Base-by-base conservation (phyloP, 2,888 invertebrate species). In the Zelleria hepariella region DNA sequence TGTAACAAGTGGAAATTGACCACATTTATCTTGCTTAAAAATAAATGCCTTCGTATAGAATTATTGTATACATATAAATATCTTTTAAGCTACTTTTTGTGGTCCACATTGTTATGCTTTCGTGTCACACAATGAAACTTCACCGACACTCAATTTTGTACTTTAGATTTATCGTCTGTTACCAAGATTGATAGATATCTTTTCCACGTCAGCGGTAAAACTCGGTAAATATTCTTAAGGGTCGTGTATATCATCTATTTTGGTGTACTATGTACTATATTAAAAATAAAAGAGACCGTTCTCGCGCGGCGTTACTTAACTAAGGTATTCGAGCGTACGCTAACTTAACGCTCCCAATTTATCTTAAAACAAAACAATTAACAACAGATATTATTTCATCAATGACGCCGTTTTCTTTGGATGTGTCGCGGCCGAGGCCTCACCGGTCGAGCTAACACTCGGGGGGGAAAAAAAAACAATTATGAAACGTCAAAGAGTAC, bases 31-130 rank as follows among this genome's bases (percentile, higher is more conserved):
- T 21, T 23, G 32, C 20, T 56, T 27, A 56, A 53, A 53, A 53
- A 24, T 47, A 57, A 57, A 57, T 57, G 57, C 57, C 27, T 32
- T 55, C 18, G 23, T 55, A 27, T 27, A 55, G 20, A 26, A 27
- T 24, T n/a, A 27, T 24, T 58, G 54, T 58, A 59, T 67, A 70
- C 68, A 65, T 59, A 64, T 65, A 66, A 66, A 66, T 66, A 65
- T 65, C 62, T 66, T 61, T 66, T 67, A 66, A 63, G 21, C 48
- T 57, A 47, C 55, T 32, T 47, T 58, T 18, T 49, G 58, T 84
- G 87, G 87, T 87, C 87, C 86, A 76, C 86, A 74, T 74, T 20
- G 79, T 79, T 78, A 77, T 78, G 76, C 81, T 84, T 82, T 82
- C 75, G 75, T 71, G 77, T 77, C 77, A 82, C 75, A 79, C 79